These are phyloP conservation scores for Percina caprodes DNA, from an alignment of 2,113 vertebrate species.

Conservation along the genomic window DNA sequence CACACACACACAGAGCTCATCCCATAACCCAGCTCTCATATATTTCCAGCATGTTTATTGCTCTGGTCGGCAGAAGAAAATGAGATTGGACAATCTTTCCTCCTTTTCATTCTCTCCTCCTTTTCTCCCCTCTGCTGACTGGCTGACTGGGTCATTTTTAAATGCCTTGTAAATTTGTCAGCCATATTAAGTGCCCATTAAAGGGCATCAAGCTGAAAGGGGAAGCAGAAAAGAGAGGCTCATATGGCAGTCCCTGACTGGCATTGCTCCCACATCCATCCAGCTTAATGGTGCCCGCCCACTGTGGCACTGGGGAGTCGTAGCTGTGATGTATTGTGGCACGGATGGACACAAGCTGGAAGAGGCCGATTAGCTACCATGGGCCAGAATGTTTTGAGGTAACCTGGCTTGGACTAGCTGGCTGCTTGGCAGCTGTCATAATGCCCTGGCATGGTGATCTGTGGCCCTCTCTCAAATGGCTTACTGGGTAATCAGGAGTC, in stretches of 20 bases:
- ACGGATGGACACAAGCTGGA: constrained; percentile 61
- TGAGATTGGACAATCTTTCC: constrained; percentile 76
- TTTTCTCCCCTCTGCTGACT: constrained; percentile 64
- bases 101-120: constrained; percentile 56
- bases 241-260: constrained; percentile 66
- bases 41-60: constrained; percentile 79
- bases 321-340: constrained; percentile 70
- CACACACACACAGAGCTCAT: constrained; percentile 46
- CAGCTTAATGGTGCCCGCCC: constrained; percentile 69
- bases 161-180: constrained; percentile 86
- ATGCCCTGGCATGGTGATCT: constrained; percentile 27
- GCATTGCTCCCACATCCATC: constrained; percentile 70
- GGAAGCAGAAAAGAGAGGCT: constrained; percentile 65
- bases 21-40: constrained; percentile 65
- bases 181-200: constrained; percentile 84
- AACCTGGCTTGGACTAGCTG: constrained; percentile 39
- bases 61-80: constrained; percentile 72
- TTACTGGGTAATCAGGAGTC: constrained; percentile 13
- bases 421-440: constrained; percentile 34
- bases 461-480: constrained; percentile 15
- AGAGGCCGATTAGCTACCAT: constrained; percentile 64
- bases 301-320: constrained; percentile 63
- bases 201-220: constrained; percentile 77
- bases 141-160: constrained; percentile 83
- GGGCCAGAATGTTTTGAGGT: constrained; percentile 55